phyloP scores from a whole-genome alignment of 2,113 vertebrate species.

The Dasyprocta punctata region DNA sequence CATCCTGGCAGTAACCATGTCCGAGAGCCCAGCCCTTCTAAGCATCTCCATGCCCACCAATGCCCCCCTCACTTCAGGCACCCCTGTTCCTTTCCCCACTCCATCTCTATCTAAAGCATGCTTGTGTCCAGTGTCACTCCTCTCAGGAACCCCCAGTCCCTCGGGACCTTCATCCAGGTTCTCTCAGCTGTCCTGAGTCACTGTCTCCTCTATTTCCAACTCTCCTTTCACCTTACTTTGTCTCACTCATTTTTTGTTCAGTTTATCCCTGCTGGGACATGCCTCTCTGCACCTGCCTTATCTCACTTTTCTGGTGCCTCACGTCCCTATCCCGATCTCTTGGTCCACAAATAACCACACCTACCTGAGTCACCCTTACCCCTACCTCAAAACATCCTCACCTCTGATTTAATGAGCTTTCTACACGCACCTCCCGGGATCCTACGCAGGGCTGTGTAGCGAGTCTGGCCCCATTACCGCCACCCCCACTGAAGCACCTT shows the following conservation, averaged over 20 bases:
- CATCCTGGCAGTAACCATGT: not conserved
- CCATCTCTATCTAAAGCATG: not conserved
- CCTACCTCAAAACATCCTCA: not conserved
- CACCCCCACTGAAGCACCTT: not conserved
- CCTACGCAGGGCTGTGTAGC: not conserved
- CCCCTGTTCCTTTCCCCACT: not conserved
- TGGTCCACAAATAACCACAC: not conserved
- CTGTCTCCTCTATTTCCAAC: not conserved
- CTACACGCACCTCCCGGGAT: not conserved
- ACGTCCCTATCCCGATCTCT: slow-evolving; percentile 44
- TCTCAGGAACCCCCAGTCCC: not conserved
- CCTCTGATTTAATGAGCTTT: not conserved
- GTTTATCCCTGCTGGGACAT: not conserved
- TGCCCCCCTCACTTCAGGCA: not conserved
- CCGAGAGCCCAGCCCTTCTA: not conserved
- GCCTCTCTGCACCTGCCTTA: not conserved
- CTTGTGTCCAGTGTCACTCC: not conserved
- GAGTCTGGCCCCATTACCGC: slow-evolving; percentile 38
- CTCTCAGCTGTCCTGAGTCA: not conserved
- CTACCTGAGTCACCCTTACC: not conserved
- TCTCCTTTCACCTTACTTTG: not conserved
- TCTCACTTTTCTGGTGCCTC: slow-evolving; percentile 55
- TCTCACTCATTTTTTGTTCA: slow-evolving; percentile 9
- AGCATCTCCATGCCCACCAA: not conserved
- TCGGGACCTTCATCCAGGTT: not conserved